A percentile compares a stretch with the other conserved stretches of the same genome.
These are phyloP conservation scores for Plutella xylostella DNA, from an alignment of 2,888 invertebrate species.

Conservation along the genomic window DNA sequence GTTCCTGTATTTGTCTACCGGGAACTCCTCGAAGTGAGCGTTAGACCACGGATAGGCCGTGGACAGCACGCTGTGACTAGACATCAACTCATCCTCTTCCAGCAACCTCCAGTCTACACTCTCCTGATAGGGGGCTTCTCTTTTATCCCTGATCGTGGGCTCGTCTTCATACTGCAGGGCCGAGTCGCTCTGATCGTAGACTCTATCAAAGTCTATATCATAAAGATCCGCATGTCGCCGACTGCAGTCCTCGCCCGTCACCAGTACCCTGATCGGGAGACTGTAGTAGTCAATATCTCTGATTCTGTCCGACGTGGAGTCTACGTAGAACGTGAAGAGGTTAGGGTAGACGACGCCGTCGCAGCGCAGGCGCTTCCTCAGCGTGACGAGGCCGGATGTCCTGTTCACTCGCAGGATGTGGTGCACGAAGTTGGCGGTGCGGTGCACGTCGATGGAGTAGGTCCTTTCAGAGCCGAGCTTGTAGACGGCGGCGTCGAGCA, in stretches of 20 bases:
- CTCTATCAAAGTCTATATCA: slow-evolving; percentile 70
- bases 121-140: slow-evolving; percentile 36
- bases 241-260: slow-evolving; percentile 78
- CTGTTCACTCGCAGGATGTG: slow-evolving; percentile 81
- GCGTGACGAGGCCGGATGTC: slow-evolving; percentile 79
- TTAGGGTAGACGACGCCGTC: slow-evolving; percentile 86
- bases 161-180: slow-evolving; percentile 56
- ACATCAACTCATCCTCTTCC: slow-evolving; percentile 49
- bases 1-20: slow-evolving; percentile 56
- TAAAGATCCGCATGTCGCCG: slow-evolving; percentile 72
- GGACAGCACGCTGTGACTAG: slow-evolving; percentile 62
- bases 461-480: slow-evolving; percentile 82
- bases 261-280: slow-evolving; percentile 79
- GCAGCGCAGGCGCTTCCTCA: slow-evolving; percentile 79
- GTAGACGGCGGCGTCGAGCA: slow-evolving; percentile 85
- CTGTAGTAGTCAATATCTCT: slow-evolving; percentile 87
- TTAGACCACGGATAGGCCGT: slow-evolving; percentile 67
- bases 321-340: slow-evolving; percentile 87
- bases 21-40: slow-evolving; percentile 62
- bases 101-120: slow-evolving; percentile 58
- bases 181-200: slow-evolving; percentile 64
- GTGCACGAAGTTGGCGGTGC: slow-evolving; percentile 86
- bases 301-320: slow-evolving; percentile 83
- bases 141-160: slow-evolving; percentile 41
- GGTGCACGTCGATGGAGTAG: slow-evolving; percentile 83